Percentiles rank a stretch among this genome's conserved stretches.
These are phyloP conservation scores for Nipponia nippon DNA, from an alignment of 2,113 vertebrate species.

Conservation along the genomic window DNA sequence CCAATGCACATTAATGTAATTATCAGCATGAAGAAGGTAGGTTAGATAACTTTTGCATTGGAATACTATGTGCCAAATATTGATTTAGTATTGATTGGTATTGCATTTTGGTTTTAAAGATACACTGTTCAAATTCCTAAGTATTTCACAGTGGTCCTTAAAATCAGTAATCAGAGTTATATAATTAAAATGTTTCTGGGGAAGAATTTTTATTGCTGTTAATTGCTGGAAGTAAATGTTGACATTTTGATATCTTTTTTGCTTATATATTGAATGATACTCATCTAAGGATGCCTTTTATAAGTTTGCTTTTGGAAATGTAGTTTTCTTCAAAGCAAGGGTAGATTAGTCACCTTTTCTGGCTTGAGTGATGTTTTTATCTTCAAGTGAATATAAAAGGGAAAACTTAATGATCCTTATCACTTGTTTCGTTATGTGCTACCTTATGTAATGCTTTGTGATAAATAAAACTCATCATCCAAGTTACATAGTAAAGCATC, in stretches of 20 bases:
- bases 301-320: not conserved
- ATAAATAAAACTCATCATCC: not conserved
- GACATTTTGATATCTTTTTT: not conserved
- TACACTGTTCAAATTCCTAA: not conserved
- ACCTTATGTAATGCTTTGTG: not conserved
- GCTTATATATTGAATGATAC: not conserved
- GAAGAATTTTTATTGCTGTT: not conserved
- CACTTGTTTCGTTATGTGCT: not conserved
- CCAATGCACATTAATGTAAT: not conserved
- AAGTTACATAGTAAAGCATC: not conserved
- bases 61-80: not conserved
- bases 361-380: not conserved
- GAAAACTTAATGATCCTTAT: constrained; percentile 3
- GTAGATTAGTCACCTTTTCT: not conserved
- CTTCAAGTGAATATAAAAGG: not conserved
- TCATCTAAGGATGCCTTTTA: not conserved
- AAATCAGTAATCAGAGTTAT: not conserved
- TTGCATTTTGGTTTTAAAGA: not conserved
- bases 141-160: not conserved
- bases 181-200: not conserved
- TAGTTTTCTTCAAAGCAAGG: not conserved
- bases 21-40: not conserved
- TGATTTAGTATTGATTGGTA: not conserved
- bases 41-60: not conserved
- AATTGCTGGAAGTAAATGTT: not conserved